Evolutionary conservation across 2,888 invertebrate species (phyloP).

Genomic region (Diarsia brunnea): DNA sequence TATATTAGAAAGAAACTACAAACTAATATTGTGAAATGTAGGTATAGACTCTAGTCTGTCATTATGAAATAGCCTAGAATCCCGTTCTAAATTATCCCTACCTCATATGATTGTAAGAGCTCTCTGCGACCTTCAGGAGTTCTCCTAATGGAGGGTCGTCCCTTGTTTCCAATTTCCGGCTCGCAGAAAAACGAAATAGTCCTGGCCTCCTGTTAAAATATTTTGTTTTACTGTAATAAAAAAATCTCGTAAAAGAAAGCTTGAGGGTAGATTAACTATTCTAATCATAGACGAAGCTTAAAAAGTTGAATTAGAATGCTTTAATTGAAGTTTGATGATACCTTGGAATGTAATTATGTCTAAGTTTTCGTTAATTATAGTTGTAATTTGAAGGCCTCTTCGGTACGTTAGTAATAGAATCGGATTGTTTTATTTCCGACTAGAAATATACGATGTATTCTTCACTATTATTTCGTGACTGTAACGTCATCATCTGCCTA

Average conservation of each 20-base stretch:
- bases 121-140: slow-evolving; percentile 9
- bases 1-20: too few relatives aligned
- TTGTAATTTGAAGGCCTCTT: slow-evolving; percentile 4
- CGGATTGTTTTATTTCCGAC: background rate
- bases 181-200: slow-evolving; percentile 32
- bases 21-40: too few relatives aligned
- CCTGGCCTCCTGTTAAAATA: slow-evolving; percentile 17
- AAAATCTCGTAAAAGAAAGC: background rate
- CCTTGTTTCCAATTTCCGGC: slow-evolving; percentile 45
- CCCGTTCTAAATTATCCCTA: background rate
- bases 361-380: slow-evolving; percentile 5
- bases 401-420: too few relatives aligned
- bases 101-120: slow-evolving; percentile 13
- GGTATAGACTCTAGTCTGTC: too few relatives aligned
- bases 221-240: slow-evolving; percentile 35
- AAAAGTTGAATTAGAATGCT: slow-evolving; percentile 20
- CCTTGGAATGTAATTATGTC: background rate
- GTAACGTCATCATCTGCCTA: background rate
- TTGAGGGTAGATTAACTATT: slow-evolving; percentile 12
- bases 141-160: slow-evolving; percentile 33
- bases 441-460: background rate
- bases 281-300: background rate
- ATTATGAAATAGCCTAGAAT: background rate
- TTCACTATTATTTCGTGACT: background rate
- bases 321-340: slow-evolving; percentile 33